phyloP scores from a whole-genome alignment of 2,888 invertebrate genomes.

The Ypsolopha scabrella region DNA sequence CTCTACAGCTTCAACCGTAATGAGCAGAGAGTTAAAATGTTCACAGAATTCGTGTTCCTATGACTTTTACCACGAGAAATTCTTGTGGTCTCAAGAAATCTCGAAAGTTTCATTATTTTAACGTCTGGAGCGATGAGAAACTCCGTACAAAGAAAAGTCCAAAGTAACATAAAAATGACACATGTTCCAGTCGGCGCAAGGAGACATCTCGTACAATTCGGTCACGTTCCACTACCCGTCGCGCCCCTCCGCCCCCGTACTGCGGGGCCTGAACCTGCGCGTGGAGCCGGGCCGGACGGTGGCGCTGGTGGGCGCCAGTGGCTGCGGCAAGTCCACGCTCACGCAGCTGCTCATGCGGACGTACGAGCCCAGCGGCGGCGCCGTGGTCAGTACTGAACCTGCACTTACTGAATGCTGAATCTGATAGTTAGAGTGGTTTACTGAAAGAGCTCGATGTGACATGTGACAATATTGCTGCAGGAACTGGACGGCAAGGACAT shows the following conservation, averaged over 20 bases:
- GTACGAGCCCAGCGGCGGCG: slow-evolving; percentile 77
- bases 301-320: slow-evolving; percentile 79
- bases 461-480: slow-evolving; percentile 18
- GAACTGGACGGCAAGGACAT: slow-evolving; percentile 69
- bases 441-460: too few relatives aligned
- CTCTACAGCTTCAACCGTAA: too few relatives aligned
- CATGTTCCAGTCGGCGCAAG: slow-evolving; percentile 61
- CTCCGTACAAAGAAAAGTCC: too few relatives aligned
- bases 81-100: too few relatives aligned
- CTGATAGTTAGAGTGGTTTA: too few relatives aligned
- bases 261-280: slow-evolving; percentile 73
- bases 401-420: too few relatives aligned
- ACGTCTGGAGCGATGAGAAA: too few relatives aligned
- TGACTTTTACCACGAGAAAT: too few relatives aligned
- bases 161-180: not conserved
- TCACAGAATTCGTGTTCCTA: too few relatives aligned
- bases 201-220: slow-evolving; percentile 73
- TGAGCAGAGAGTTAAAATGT: too few relatives aligned
- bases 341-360: slow-evolving; percentile 81
- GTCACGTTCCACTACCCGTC: slow-evolving; percentile 85
- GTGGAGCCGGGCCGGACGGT: slow-evolving; percentile 76
- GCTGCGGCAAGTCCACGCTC: slow-evolving; percentile 86
- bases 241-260: slow-evolving; percentile 74
- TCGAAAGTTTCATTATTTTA: too few relatives aligned
- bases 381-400: slow-evolving; percentile 35